These are phyloP conservation scores for Heteropelma amictum DNA, from an alignment of 2,888 invertebrate genomes.

Conservation along the genomic window DNA sequence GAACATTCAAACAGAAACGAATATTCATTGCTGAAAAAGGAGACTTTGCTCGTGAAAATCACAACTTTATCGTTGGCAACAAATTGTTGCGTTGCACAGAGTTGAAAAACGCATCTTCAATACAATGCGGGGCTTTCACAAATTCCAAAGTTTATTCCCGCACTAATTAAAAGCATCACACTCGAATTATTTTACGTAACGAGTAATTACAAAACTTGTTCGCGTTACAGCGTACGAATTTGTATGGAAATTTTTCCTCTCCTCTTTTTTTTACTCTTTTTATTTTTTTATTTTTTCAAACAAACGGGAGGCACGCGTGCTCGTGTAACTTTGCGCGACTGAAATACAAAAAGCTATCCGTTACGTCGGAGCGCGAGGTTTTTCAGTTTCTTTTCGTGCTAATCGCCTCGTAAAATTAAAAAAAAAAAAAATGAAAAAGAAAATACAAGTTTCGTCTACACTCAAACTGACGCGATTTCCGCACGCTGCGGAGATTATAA, in stretches of 20 bases:
- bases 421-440: too few relatives aligned
- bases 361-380: conserved; percentile 1
- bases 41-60: too few relatives aligned
- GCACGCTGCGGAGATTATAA: conserved; percentile 41
- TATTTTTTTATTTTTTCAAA: neutral
- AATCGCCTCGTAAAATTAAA: conserved; percentile 19
- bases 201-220: neutral
- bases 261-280: neutral
- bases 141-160: too few relatives aligned
- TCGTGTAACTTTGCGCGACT: neutral
- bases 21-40: too few relatives aligned
- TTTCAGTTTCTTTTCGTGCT: conserved; percentile 23
- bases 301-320: neutral
- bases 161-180: too few relatives aligned
- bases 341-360: neutral
- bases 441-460: conserved; percentile 22
- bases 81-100: too few relatives aligned
- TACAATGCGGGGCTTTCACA: too few relatives aligned
- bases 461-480: conserved; percentile 24
- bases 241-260: neutral
- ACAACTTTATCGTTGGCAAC: too few relatives aligned
- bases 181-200: neutral
- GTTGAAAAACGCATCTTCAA: too few relatives aligned
- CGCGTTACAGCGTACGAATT: neutral
- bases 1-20: too few relatives aligned